Evolutionary conservation across 2,113 vertebrate genomes (phyloP), one percentile per base, ranked within the genome.

Genomic region (Pterocles orientalis): DNA sequence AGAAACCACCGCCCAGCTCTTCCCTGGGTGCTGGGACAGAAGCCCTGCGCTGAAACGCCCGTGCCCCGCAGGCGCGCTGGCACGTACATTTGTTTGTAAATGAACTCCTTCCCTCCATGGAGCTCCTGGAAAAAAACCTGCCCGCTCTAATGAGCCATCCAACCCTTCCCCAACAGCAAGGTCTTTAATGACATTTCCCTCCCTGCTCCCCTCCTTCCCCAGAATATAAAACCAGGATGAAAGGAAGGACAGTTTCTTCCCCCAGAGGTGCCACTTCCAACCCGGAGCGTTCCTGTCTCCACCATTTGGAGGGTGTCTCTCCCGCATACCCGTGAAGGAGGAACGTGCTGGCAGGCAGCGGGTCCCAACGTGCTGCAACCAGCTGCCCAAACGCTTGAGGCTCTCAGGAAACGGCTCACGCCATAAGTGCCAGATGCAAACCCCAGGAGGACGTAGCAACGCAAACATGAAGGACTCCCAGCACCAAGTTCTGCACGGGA

Each of bases 31-130:
- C 54, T 68, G 39, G 34, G 28, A 34, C 25, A 75, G 56, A 39
- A 60, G 54, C 29, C 56, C 26, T 2, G 4, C 20, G 26, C 48
- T 71, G 57, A 50, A 84, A n/a, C 15, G 5, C 17, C 17, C 0
- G 11, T 62, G 62, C 54, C 92, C 93, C 66, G 88, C 50, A 82
- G 92, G 88, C 91, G 82, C 4, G 1, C 15, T 28, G 72, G n/a
- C 14, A 39, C 1, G 0, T 43, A 15, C 71, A 91, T 93, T 88
- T 88, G 60, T 79, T 95, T 95, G 91, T 90, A 96, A 93, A 88
- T 96, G 23, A 86, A 88, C 48, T 95, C 36, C 45, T 84, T 93
- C 60, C 51, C 83, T 91, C 92, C 75, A 21, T 2, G 24, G 82
- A 94, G 24, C 75, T 95, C 56, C 50, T 50, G 36, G 29, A 66